Evolutionary conservation across 1,140 invertebrate species (phyloP), one percentile per base, ranked within the genome.

Genomic region (Saxidomus purpurata): DNA sequence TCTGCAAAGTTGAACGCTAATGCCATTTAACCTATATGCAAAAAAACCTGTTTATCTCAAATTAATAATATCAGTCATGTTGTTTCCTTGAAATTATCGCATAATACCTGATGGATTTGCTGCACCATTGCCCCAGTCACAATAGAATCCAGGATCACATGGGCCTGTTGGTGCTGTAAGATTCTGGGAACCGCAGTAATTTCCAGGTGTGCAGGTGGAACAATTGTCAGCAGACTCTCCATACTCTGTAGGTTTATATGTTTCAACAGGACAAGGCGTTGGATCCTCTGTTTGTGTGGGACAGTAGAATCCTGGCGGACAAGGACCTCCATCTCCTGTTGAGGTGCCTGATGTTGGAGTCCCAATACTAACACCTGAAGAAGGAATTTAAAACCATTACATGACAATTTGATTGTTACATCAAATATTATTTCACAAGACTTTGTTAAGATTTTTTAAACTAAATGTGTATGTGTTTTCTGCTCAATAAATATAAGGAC

Each of bases 281-380:
- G 95, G 95, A 69, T 93, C 93, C 43, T 94, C 92, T 3, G 94
- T 95, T 40, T 93, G 90, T 55, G 74, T 6, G 22, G 91, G 91
- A 84, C 95, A 95, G 91, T 95, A 95, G 77, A 91, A 92, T 28
- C 94, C 95, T 13, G 91, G 36, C 17, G 95, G 94, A 79, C 94
- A 95, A 1, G 94, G 94, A 19, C 94, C 94, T 25, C 95, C 95
- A 11, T 94, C 69, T 28, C 93, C 94, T 61, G 90, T 94, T 22
- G 94, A 91, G 3, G 94, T 94, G 19, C 80, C 91, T 25, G 87
- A 28, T 34, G 94, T 94, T 28, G 94, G 94, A 0, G 91, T 91
- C 63, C 93, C 94, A 2, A 93, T 92, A 89, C 94, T 95, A n/a
- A 93, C 92, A 87, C 94, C 94, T 95, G 43, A 8, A 15, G 15